phyloP scores from a whole-genome alignment of 2,113 vertebrate genomes.

The Scolopax mira region DNA sequence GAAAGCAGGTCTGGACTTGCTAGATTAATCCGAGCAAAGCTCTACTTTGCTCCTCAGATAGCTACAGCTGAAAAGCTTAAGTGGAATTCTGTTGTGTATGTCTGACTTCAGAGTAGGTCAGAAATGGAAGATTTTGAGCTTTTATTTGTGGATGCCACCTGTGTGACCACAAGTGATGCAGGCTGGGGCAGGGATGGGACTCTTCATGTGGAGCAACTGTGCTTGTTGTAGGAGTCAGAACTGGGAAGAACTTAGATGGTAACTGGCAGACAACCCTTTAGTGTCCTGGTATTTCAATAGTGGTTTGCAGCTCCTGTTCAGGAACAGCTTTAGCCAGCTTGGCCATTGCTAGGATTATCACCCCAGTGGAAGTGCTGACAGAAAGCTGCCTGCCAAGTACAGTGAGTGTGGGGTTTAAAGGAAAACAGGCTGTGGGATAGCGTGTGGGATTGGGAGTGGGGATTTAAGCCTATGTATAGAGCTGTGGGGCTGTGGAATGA shows the following conservation, averaged over 20 bases:
- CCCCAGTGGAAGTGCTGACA: not conserved
- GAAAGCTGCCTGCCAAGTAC: not conserved
- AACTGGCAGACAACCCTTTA: not conserved
- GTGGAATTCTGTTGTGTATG: not conserved
- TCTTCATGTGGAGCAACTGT: not conserved
- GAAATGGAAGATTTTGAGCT: not conserved
- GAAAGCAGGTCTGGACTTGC: not conserved
- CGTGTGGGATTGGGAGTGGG: not conserved
- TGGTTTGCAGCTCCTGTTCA: not conserved
- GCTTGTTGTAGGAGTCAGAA: not conserved
- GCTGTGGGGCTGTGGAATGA: not conserved
- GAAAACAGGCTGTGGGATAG: not conserved
- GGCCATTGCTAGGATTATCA: not conserved
- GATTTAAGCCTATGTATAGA: not conserved
- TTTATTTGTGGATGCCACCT: not conserved
- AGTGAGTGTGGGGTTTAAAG: not conserved
- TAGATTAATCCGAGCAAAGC: not conserved
- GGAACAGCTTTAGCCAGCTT: not conserved
- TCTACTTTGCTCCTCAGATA: not conserved
- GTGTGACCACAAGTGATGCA: not conserved
- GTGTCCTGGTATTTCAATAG: not conserved
- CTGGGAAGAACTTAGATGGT: not conserved
- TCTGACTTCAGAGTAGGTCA: not conserved
- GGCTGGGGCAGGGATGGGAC: not conserved
- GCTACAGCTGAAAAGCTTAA: not conserved